phyloP scores from a whole-genome alignment of 2,888 invertebrate genomes.

The Orgyia antiqua region DNA sequence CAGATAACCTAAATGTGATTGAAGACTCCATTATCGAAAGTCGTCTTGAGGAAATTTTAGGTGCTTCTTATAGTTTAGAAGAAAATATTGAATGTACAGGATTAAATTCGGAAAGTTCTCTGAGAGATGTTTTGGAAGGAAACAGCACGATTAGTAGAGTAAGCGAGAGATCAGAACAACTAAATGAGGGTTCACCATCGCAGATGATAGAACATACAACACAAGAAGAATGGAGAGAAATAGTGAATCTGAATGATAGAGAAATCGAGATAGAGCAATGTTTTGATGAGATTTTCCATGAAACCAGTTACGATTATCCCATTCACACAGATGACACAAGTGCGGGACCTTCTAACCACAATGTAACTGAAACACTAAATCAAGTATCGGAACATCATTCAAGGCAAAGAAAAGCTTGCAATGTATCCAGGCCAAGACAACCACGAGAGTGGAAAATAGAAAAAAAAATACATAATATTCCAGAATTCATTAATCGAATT shows the following conservation, averaged over 20 bases:
- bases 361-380: not conserved
- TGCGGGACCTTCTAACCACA: not conserved
- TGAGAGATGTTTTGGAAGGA: not conserved
- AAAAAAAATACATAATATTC: not conserved
- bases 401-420: not conserved
- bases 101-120: slow-evolving; percentile 4
- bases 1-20: slow-evolving; percentile 4
- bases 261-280: no score
- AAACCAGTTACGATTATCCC: no score
- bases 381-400: not conserved
- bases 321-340: no score
- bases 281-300: no score
- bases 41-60: slow-evolving; percentile 7
- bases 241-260: no score
- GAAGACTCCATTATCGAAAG: slow-evolving; percentile 6
- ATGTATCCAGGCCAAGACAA: no score
- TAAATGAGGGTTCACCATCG: no score
- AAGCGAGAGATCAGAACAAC: no score
- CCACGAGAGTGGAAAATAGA: not conserved
- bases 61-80: slow-evolving; percentile 3
- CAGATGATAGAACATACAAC: no score
- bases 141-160: no score
- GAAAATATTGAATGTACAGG: slow-evolving; percentile 3
- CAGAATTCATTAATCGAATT: slow-evolving; percentile 4
- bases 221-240: no score